Evolutionary conservation across 1,140 invertebrate genomes (phyloP).

Genomic region (Melanaphis sacchari): DNA sequence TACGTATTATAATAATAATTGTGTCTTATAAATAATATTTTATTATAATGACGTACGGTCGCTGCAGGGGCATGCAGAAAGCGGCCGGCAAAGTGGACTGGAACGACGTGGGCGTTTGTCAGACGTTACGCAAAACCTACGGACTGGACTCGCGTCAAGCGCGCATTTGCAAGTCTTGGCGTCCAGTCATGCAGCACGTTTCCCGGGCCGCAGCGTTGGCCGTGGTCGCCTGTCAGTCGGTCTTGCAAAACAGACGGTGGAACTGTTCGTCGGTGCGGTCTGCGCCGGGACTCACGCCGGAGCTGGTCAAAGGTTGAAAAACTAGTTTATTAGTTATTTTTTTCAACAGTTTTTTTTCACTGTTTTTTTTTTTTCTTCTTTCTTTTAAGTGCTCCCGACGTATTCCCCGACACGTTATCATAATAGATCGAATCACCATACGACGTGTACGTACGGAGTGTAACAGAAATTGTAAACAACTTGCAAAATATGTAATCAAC

Average conservation of each 20-base stretch:
- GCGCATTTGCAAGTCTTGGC: conserved; percentile 71
- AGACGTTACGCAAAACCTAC: conserved; percentile 66
- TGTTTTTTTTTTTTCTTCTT: no score
- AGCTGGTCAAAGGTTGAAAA: conserved; percentile 76
- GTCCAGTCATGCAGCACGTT: conserved; percentile 78
- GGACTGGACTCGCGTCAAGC: conserved; percentile 71
- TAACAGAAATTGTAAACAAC: background rate
- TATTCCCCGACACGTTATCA: background rate
- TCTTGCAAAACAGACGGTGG: conserved; percentile 79
- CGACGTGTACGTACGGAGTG: background rate
- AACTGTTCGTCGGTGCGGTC: conserved; percentile 81
- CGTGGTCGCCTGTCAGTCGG: conserved; percentile 74
- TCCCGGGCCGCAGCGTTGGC: conserved; percentile 74
- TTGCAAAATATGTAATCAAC: no score
- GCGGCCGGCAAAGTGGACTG: conserved; percentile 47
- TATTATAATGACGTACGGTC: background rate
- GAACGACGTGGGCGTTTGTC: conserved; percentile 60
- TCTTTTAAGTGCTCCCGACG: background rate
- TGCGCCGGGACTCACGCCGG: conserved; percentile 76
- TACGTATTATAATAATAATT: no score
- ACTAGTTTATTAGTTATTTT: conserved; percentile 31
- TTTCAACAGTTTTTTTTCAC: background rate
- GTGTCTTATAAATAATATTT: no score
- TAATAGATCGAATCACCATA: background rate
- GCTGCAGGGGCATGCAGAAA: conserved; percentile 65